Percentiles rank a stretch among this genome's conserved stretches.
These are phyloP conservation scores for Anseranas semipalmata DNA, from an alignment of 2,113 vertebrate species.

Conservation along the genomic window DNA sequence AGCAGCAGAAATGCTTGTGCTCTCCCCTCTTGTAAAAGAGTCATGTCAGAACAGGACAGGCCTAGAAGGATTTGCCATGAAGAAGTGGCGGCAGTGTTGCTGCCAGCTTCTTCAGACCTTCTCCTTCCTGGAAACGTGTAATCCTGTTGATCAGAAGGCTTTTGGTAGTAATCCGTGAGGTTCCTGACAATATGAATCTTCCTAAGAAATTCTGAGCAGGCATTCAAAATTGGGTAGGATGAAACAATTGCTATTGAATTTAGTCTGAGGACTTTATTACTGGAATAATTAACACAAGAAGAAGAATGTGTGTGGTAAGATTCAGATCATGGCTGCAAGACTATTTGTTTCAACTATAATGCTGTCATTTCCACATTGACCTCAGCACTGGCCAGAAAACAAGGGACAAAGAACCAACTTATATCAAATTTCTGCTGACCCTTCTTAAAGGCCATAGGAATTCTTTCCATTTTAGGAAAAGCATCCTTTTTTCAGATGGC, in stretches of 20 bases:
- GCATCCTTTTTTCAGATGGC: not conserved
- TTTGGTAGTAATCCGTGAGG: not conserved
- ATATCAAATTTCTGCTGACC: not conserved
- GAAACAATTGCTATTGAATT: not conserved
- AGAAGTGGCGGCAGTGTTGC: not conserved
- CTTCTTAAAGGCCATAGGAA: fast-evolving
- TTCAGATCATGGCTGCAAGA: not conserved
- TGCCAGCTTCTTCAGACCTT: not conserved
- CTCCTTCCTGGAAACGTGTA: not conserved
- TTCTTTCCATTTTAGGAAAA: not conserved
- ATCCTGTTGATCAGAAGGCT: not conserved
- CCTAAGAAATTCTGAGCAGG: not conserved
- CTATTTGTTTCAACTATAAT: not conserved
- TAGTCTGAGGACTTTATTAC: not conserved
- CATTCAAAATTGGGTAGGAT: not conserved
- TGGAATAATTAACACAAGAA: not conserved
- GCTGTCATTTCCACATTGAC: not conserved
- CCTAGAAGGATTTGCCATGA: not conserved
- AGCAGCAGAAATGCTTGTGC: not conserved
- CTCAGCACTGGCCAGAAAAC: not conserved
- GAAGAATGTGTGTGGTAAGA: not conserved
- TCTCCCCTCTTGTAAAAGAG: not conserved
- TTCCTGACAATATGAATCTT: not conserved
- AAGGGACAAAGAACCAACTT: not conserved
- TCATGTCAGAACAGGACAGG: not conserved